These are phyloP conservation scores for Malachius bipustulatus DNA, from an alignment of 2,888 invertebrate genomes.

Conservation along the genomic window DNA sequence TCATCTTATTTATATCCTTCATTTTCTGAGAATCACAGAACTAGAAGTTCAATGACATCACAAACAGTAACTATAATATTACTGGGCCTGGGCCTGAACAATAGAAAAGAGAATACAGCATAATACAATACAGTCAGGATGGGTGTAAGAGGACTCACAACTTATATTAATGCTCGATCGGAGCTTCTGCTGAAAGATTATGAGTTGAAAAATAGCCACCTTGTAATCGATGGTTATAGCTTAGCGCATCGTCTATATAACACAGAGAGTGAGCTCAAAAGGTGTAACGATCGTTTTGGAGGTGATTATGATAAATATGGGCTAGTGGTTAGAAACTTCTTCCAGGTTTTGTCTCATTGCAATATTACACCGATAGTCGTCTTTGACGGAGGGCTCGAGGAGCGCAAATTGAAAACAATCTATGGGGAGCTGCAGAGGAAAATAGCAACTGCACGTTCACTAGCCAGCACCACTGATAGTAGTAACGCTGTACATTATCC, in stretches of 20 bases:
- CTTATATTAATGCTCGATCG: constrained; percentile 57
- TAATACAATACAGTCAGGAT: too few relatives aligned
- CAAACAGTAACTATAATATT: too few relatives aligned
- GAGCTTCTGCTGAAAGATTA: constrained; percentile 50
- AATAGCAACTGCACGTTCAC: constrained; percentile 30
- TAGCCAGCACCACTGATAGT: constrained; percentile 44
- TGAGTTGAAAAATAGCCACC: constrained; percentile 51
- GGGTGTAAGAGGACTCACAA: constrained; percentile 80
- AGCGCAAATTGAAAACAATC: constrained; percentile 32
- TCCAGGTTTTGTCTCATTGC: constrained; percentile 56
- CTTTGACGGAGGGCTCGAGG: constrained; percentile 57
- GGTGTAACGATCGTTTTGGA: constrained; percentile 61
- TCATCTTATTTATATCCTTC: too few relatives aligned
- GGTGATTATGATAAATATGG: constrained; percentile 76
- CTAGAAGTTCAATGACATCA: too few relatives aligned
- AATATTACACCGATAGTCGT: constrained; percentile 60
- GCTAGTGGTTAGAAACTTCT: constrained; percentile 53
- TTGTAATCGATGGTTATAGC: constrained; percentile 74
- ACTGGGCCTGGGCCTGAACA: too few relatives aligned
- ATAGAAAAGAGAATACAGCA: too few relatives aligned
- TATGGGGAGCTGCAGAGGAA: constrained; percentile 22
- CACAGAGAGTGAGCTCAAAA: too few relatives aligned
- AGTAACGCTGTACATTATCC: constrained; percentile 59
- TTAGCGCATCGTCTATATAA: constrained; percentile 60
- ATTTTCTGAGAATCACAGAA: too few relatives aligned